These are phyloP conservation scores for Mastigias papua DNA, from an alignment of 30 jellyfish, hydroid and myxozoan species.

Conservation along the genomic window DNA sequence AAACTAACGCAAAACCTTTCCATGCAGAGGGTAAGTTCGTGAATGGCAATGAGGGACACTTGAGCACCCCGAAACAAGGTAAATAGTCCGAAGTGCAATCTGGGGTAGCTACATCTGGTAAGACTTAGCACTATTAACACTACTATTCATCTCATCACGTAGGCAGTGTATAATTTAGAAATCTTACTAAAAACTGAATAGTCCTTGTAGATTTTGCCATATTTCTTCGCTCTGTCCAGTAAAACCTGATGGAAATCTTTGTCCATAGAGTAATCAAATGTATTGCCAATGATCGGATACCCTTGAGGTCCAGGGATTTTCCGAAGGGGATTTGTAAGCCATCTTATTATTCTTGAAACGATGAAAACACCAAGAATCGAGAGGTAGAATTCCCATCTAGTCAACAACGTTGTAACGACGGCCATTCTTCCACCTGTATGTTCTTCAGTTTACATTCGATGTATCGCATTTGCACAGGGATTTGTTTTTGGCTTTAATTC, in stretches of 20 bases:
- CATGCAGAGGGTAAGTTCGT: no score
- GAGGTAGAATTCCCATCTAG: slow-evolving; percentile 47
- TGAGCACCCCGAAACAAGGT: no score
- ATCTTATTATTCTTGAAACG: slow-evolving; percentile 30
- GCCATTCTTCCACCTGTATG: slow-evolving; percentile 12
- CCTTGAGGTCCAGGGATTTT: slow-evolving; percentile 61
- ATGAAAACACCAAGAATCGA: slow-evolving; percentile 10
- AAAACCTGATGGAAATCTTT: slow-evolving; percentile 24
- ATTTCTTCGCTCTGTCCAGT: slow-evolving; percentile 35
- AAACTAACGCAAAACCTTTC: no score
- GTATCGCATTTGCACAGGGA: background rate
- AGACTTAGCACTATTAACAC: no score
- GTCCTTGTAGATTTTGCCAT: slow-evolving; percentile 43
- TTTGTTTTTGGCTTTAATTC: no score
- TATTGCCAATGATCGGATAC: slow-evolving; percentile 45
- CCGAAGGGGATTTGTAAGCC: slow-evolving; percentile 50
- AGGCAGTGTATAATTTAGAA: background rate
- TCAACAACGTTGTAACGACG: background rate
- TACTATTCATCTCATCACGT: background rate
- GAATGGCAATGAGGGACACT: no score
- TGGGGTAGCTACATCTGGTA: no score
- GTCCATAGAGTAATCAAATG: slow-evolving; percentile 14
- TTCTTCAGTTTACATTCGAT: background rate
- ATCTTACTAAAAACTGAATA: slow-evolving; percentile 45
- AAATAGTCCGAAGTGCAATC: no score